These are phyloP conservation scores for Myrmophylax atrothorax DNA, from an alignment of 2,113 vertebrate genomes.

Conservation along the genomic window DNA sequence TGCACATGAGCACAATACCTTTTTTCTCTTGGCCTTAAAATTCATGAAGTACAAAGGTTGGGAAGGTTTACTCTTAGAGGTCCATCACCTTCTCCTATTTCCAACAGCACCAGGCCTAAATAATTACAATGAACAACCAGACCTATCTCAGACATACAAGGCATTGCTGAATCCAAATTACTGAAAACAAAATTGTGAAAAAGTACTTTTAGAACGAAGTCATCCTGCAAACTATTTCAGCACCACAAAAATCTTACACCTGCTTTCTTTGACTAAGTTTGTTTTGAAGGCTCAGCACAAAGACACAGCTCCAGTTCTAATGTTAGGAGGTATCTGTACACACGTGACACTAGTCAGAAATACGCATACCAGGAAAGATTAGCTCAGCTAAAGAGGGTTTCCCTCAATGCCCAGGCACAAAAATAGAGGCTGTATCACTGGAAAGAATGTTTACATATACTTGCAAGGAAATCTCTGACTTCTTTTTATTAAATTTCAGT, in stretches of 20 bases:
- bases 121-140: background rate
- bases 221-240: background rate
- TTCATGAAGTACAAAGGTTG: background rate
- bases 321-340: conserved; percentile 5
- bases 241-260: background rate
- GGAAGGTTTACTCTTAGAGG: background rate
- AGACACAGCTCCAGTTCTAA: background rate
- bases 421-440: background rate
- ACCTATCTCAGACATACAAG: background rate
- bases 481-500: background rate
- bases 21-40: background rate
- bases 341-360: background rate
- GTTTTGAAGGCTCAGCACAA: background rate
- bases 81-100: background rate
- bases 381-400: background rate
- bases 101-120: background rate
- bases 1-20: background rate
- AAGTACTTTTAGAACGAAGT: background rate
- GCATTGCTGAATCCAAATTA: background rate
- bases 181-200: background rate
- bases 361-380: background rate
- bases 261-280: background rate
- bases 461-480: background rate
- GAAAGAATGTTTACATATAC: background rate
- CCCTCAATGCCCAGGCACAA: background rate